These are phyloP conservation scores for Campaea margaritaria DNA, from an alignment of 2,888 invertebrate genomes.

Conservation along the genomic window DNA sequence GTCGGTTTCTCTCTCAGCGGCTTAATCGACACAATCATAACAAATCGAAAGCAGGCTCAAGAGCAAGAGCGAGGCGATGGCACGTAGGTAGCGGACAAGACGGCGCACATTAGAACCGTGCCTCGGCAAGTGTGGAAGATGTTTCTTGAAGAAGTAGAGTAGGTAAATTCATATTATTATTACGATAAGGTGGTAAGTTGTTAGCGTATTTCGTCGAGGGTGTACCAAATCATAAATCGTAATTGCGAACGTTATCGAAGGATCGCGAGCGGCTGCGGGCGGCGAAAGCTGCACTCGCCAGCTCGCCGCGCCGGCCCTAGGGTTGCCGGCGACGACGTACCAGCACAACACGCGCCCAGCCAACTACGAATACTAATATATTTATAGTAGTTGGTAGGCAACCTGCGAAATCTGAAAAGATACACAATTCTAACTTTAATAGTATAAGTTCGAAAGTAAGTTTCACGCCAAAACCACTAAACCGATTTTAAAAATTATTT, in stretches of 20 bases:
- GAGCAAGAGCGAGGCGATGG: slow-evolving; percentile 3
- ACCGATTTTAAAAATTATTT: too few relatives aligned
- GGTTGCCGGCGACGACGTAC: background rate
- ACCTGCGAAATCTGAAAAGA: too few relatives aligned
- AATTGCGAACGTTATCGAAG: slow-evolving; percentile 15
- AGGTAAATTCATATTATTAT: background rate
- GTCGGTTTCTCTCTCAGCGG: slow-evolving; percentile 22
- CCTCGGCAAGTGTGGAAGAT: background rate
- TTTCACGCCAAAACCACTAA: too few relatives aligned
- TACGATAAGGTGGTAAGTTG: background rate
- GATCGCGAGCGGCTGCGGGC: slow-evolving; percentile 13
- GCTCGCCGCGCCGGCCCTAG: background rate
- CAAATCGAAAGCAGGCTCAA: slow-evolving; percentile 20
- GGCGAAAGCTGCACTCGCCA: slow-evolving; percentile 24
- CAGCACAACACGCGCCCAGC: too few relatives aligned
- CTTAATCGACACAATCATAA: slow-evolving; percentile 23
- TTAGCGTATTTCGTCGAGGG: background rate
- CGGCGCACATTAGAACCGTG: background rate
- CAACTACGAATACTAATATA: too few relatives aligned
- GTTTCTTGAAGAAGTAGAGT: background rate
- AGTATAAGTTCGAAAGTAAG: too few relatives aligned
- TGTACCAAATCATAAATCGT: slow-evolving; percentile 17
- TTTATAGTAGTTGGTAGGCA: too few relatives aligned
- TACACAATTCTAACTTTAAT: too few relatives aligned
- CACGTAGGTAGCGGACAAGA: background rate